phyloP scores from a whole-genome alignment of 2,113 vertebrate genomes.

The Romanogobio albipinnatus region DNA sequence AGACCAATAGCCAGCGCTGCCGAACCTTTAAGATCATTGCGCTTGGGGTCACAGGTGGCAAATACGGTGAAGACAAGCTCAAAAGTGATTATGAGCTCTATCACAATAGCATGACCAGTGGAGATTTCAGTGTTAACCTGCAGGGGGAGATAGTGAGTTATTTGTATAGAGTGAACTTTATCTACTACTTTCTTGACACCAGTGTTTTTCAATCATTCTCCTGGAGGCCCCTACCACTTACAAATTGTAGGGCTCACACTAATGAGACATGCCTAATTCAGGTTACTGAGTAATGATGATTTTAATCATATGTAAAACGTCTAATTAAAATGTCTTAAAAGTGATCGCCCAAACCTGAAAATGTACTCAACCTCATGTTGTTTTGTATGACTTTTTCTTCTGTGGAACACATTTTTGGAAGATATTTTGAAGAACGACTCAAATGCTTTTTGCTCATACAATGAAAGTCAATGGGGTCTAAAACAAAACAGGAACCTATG shows the following conservation, averaged over 20 bases:
- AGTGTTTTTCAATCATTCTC: not conserved
- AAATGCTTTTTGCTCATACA: not conserved
- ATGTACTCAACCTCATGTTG: not conserved
- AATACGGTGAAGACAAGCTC: slow-evolving; percentile 96
- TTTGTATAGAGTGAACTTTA: not conserved
- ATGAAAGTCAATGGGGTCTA: not conserved
- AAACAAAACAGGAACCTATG: not conserved
- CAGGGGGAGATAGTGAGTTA: slow-evolving; percentile 55
- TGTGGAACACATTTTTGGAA: not conserved
- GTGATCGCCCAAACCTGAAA: not conserved
- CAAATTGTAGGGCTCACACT: not conserved
- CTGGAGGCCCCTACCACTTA: not conserved
- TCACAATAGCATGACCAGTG: slow-evolving; percentile 85
- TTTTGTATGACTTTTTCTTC: not conserved
- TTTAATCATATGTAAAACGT: not conserved
- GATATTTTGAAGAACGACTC: not conserved
- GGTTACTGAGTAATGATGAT: not conserved
- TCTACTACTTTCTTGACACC: not conserved
- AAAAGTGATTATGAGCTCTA: slow-evolving; percentile 96
- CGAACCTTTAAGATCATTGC: slow-evolving; percentile 88
- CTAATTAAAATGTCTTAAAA: not conserved
- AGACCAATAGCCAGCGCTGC: slow-evolving; percentile 90
- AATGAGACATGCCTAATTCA: slow-evolving; percentile 3
- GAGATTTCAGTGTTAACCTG: slow-evolving; percentile 86
- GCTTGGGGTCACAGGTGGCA: slow-evolving; percentile 94